Evolutionary conservation across 2,888 invertebrate species (phyloP).

Genomic region (Dicranocentrus wangi): DNA sequence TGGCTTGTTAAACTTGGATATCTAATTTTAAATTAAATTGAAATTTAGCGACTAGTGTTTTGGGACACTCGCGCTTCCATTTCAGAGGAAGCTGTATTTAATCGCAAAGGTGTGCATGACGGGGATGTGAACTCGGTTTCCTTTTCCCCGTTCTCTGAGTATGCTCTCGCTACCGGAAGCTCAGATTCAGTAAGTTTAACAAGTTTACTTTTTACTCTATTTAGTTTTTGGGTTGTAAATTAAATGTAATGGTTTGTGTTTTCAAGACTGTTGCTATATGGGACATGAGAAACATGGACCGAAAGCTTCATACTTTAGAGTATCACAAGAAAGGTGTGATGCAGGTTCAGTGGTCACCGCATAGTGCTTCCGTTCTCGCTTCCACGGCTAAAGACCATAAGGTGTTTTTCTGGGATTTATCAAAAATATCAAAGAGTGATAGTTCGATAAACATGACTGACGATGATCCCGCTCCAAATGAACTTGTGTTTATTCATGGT

Average conservation of each 20-base stretch:
- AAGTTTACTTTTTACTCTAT: neutral
- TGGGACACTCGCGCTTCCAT: slow-evolving; percentile 38
- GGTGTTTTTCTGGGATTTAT: slow-evolving; percentile 52
- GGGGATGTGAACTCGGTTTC: slow-evolving; percentile 47
- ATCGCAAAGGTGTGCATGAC: slow-evolving; percentile 40
- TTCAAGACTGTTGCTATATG: slow-evolving; percentile 48
- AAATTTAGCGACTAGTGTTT: slow-evolving; percentile 50
- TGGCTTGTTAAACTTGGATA: neutral
- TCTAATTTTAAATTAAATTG: neutral
- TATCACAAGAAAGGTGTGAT: slow-evolving; percentile 51
- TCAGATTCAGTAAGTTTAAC: slow-evolving; percentile 46
- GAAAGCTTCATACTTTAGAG: slow-evolving; percentile 40
- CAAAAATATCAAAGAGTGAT: slow-evolving; percentile 7
- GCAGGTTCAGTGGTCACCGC: slow-evolving; percentile 62
- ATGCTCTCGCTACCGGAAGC: slow-evolving; percentile 43
- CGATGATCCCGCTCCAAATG: slow-evolving; percentile 38
- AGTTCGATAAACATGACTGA: slow-evolving; percentile 1
- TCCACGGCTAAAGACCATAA: slow-evolving; percentile 56
- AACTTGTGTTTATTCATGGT: slow-evolving; percentile 51
- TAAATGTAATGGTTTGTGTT: neutral
- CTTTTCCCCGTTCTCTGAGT: slow-evolving; percentile 50
- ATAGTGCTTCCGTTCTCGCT: slow-evolving; percentile 35
- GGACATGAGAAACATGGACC: slow-evolving; percentile 47
- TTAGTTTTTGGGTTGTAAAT: neutral
- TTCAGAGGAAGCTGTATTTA: slow-evolving; percentile 15